Conservation (phyloP, 2,113 vertebrate genomes). For the Gobius niger region DNA sequence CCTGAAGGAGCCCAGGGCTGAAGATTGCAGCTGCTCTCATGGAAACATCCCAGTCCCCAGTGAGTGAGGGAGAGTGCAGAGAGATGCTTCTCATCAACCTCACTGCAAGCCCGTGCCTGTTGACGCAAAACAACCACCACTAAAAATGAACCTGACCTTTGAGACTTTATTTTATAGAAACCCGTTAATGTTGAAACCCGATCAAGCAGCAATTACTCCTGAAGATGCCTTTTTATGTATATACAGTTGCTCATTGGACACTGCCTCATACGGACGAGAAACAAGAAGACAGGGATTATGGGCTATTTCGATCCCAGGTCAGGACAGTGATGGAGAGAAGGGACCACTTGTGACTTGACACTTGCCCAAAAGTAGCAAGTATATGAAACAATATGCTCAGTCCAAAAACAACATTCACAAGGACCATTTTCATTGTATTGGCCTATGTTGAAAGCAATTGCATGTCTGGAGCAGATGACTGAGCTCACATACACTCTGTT, state of each 20-base stretch:
- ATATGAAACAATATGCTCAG: background rate
- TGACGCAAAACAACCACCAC: slow-evolving; percentile 50
- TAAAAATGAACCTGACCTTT: slow-evolving; percentile 35
- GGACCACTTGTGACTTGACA: background rate
- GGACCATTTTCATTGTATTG: too few species aligned
- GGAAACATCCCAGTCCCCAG: slow-evolving; percentile 64
- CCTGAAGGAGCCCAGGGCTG: slow-evolving; percentile 34
- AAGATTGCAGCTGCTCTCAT: slow-evolving; percentile 54
- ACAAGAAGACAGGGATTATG: background rate
- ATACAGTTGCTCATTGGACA: slow-evolving; percentile 6
- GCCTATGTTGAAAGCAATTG: too few species aligned
- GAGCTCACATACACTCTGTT: background rate
- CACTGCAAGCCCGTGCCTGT: slow-evolving; percentile 60
- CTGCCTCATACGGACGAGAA: background rate
- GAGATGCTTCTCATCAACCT: slow-evolving; percentile 51
- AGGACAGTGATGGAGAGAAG: background rate
- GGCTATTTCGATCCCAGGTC: background rate
- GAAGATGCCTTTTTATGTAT: slow-evolving; percentile 20
- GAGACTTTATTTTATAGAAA: slow-evolving; percentile 43
- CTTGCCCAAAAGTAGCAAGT: background rate
- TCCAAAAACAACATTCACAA: too few species aligned
- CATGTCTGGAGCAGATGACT: too few species aligned
- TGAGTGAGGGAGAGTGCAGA: slow-evolving; percentile 46
- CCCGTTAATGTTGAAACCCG: slow-evolving; percentile 1
- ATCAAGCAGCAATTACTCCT: slow-evolving; percentile 9